Conservation (phyloP, 1,140 invertebrate genomes). For the Harpegnathos saltator region DNA sequence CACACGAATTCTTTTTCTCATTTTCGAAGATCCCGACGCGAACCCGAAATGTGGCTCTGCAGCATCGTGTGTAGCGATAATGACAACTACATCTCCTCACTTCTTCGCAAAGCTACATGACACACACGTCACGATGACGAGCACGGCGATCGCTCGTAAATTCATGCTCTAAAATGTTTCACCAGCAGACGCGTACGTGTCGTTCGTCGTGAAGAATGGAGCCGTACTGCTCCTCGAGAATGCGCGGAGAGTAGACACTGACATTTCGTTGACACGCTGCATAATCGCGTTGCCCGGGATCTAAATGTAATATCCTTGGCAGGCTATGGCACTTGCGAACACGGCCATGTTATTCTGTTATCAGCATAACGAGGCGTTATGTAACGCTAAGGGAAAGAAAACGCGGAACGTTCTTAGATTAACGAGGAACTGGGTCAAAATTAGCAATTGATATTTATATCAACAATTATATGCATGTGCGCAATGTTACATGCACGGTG, state of each 20-base stretch:
- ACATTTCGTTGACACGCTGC: conserved; percentile 1
- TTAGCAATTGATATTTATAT: no score
- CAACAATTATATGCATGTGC: no score
- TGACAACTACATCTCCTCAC: neutral
- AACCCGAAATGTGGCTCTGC: neutral
- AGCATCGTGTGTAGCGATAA: neutral
- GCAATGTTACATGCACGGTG: no score
- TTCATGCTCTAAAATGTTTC: conserved; percentile 7
- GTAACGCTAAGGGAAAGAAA: neutral
- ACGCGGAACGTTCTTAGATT: neutral
- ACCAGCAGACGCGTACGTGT: no score
- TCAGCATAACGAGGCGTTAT: neutral
- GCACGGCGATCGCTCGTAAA: neutral
- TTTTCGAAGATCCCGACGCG: neutral
- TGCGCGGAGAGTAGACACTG: neutral
- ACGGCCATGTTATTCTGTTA: neutral
- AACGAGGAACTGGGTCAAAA: no score
- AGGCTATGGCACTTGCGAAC: neutral
- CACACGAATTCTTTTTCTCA: neutral
- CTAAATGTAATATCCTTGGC: neutral
- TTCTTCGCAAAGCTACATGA: neutral
- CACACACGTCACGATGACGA: neutral
- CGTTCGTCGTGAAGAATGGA: neutral
- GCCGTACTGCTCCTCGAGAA: neutral
- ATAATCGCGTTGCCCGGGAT: neutral